Evolutionary conservation across 2,888 invertebrate genomes (phyloP).

Genomic region (Zaprionus obscuricornis): DNA sequence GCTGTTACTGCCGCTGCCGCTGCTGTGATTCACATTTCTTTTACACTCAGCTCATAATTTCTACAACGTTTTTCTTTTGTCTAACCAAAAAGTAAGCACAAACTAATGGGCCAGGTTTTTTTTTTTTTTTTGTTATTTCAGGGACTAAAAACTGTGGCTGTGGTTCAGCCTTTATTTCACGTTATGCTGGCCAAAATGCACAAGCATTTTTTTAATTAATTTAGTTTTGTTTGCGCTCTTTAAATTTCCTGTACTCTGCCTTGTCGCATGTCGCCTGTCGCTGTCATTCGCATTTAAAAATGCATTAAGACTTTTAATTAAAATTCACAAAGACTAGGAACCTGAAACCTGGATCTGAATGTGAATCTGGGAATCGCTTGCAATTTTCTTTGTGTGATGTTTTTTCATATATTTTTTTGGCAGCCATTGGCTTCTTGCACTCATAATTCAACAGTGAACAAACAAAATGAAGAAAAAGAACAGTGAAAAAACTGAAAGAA

Average conservation of each 20-base stretch:
- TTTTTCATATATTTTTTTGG: constrained; percentile 12
- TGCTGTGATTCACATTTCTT: constrained; percentile 22
- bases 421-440: constrained; percentile 32
- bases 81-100: constrained; percentile 5
- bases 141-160: constrained; percentile 19
- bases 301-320: constrained; percentile 71
- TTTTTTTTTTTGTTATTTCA: too few relatives aligned
- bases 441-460: constrained; percentile 36
- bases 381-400: constrained; percentile 15
- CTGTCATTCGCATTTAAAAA: constrained; percentile 64
- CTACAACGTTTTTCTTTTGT: constrained; percentile 28
- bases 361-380: constrained; percentile 8
- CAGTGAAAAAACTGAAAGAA: neutral
- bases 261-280: constrained; percentile 19
- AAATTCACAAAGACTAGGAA: constrained; percentile 42
- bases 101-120: too few relatives aligned
- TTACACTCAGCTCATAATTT: constrained; percentile 44
- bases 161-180: neutral
- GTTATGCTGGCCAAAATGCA: constrained; percentile 1
- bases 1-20: constrained; percentile 13
- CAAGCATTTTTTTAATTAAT: constrained; percentile 37
- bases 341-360: constrained; percentile 11
- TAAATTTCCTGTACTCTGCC: constrained; percentile 1
- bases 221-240: constrained; percentile 29
- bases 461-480: neutral